Evolutionary conservation across 2,113 vertebrate species (phyloP).

Genomic region (Hylia prasina): DNA sequence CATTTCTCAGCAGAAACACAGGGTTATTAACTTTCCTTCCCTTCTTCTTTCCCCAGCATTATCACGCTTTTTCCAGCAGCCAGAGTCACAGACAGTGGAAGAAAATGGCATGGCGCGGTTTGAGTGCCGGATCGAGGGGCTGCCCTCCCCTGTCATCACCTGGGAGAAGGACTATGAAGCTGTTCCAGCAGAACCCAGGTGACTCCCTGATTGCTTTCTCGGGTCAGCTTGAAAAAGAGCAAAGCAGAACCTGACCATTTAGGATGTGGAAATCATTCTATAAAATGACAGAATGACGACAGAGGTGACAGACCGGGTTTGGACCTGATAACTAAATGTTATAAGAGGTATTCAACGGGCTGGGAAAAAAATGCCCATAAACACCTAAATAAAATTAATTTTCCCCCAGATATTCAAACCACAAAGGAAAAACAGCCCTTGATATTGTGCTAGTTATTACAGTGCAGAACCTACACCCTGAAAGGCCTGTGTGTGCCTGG

Average conservation of each 20-base stretch:
- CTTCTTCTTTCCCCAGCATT: constrained; percentile 72
- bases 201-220: not conserved
- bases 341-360: not conserved
- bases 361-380: not conserved
- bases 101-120: constrained; percentile 85
- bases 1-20: not conserved
- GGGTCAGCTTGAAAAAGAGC: not conserved
- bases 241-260: not conserved
- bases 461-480: not conserved
- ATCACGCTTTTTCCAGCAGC: constrained; percentile 83
- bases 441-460: not conserved
- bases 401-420: not conserved
- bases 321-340: not conserved
- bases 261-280: not conserved
- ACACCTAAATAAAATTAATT: not conserved
- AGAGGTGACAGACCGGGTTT: not conserved
- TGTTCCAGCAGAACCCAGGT: constrained; percentile 82
- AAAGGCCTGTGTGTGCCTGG: not conserved
- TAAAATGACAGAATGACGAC: not conserved
- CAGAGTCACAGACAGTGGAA: constrained; percentile 79
- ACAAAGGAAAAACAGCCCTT: not conserved
- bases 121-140: constrained; percentile 86
- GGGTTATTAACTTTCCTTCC: not conserved
- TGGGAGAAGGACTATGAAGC: constrained; percentile 87
- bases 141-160: constrained; percentile 83